Percentiles rank a stretch among this genome's conserved stretches.
These are phyloP conservation scores for Cirrhinus mrigala DNA, from an alignment of 2,797 vertebrate genomes.

Conservation along the genomic window DNA sequence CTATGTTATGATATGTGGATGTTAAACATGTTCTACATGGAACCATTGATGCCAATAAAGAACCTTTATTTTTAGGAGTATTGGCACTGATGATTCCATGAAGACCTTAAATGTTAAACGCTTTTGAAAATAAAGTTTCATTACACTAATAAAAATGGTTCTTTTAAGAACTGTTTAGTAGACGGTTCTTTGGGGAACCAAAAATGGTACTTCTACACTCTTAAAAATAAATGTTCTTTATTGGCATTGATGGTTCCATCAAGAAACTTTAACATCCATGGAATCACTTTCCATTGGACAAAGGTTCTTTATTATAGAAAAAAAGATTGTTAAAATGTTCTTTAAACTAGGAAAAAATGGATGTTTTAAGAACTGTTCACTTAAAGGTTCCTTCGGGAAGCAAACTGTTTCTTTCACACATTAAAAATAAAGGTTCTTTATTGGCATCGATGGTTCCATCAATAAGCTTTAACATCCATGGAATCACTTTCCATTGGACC, in stretches of 20 bases:
- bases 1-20: background rate
- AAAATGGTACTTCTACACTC: background rate
- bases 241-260: background rate
- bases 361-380: background rate
- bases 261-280: background rate
- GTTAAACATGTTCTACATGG: background rate
- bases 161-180: no score
- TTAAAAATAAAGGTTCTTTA: background rate
- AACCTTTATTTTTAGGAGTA: background rate
- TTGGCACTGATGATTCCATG: no score
- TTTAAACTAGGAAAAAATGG: background rate
- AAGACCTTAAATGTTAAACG: no score
- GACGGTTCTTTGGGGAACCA: no score
- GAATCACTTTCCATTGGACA: background rate
- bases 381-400: background rate
- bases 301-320: background rate
- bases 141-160: no score
- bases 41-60: background rate
- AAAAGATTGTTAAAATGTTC: background rate
- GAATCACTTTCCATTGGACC: background rate
- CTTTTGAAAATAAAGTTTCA: no score
- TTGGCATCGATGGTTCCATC: background rate
- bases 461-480: background rate
- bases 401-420: background rate
- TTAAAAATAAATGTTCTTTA: background rate